Percentiles rank a stretch among this genome's conserved stretches.
Conservation (phyloP, 2,113 vertebrate genomes). For the Setophaga coronata region DNA sequence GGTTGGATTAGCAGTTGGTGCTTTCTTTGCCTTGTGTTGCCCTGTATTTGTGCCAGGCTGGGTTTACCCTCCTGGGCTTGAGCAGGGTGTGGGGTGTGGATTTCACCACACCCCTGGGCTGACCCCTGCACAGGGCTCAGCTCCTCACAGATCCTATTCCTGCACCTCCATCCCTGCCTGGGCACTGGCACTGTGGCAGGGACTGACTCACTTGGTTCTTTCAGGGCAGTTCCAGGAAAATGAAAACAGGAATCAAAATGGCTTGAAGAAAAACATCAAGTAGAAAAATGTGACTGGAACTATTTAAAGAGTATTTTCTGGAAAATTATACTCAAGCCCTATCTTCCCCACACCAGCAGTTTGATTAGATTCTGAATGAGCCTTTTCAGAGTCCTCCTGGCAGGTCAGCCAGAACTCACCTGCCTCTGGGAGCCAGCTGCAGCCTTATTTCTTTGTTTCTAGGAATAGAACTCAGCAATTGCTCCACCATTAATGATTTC, state of each 20-base stretch:
- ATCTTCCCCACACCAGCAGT: neutral
- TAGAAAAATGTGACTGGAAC: neutral
- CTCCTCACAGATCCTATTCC: neutral
- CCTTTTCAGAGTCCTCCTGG: neutral
- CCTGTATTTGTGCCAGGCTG: neutral
- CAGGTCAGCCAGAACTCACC: neutral
- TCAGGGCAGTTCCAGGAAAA: neutral
- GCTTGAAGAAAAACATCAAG: neutral
- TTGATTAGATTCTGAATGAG: neutral
- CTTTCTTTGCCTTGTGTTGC: neutral
- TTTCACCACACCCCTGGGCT: rapidly evolving
- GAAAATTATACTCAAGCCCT: neutral
- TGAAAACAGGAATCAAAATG: neutral
- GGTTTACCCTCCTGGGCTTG: neutral
- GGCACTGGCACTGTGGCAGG: neutral
- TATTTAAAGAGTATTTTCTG: neutral
- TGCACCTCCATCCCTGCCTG: neutral
- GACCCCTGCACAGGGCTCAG: neutral
- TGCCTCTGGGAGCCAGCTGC: neutral
- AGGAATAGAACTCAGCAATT: neutral
- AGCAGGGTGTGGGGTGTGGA: neutral
- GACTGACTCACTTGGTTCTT: neutral
- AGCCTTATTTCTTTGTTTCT: neutral
- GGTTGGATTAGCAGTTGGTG: neutral
- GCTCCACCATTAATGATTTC: slow-evolving; percentile 1